Base-by-base conservation (phyloP, 1,140 invertebrate species). In the Scaptomyza pallida region DNA sequence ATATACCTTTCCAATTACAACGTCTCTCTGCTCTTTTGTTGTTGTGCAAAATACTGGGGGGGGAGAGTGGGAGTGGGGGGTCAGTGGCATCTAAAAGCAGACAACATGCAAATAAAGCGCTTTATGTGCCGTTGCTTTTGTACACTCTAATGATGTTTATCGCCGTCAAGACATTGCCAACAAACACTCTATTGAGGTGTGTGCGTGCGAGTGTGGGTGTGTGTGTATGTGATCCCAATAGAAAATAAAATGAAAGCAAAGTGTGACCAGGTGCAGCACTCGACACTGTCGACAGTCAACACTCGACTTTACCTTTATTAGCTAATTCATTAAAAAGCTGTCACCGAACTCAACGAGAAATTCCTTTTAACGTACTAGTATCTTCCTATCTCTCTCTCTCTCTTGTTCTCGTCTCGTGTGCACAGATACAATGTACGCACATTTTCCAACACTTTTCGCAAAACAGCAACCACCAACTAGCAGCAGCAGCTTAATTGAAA, bases 91-190 rank as follows among this genome's bases (percentile, higher is more conserved):
- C 74, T 74, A 77, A 62, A 71, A 60, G 82, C 81, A 86, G 81
- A 86, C 81, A 67, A 71, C 77, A 86, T 88, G 81, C 81, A 86
- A 86, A 86, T 86, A 86, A 88, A 77, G 80, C 50, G 61, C 81
- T 81, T 85, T 85, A 71, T 85, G 61, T 75, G 45, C 41, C 48
- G 23, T 35, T 37, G 77, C 64, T 76, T 82, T 82, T 82, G 78
- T 82, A 64, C 54, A 48, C 16, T 69, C 74, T 86, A 86, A 86
- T 86, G 81, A 86, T 86, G 82, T 86, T 86, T 86, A 86, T 86
- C 81, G 70, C 77, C 43, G 56, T 60, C 57, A 82, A 82, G 78
- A 82, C 72, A 67, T 50, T 62, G 61, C 61, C 59, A 41, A 19
- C 23, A 74, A 4, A n/a, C n/a, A n/a, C 30, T 47, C 59, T 55